Conservation (phyloP, 2,797 vertebrate species). For the Choloepus didactylus region DNA sequence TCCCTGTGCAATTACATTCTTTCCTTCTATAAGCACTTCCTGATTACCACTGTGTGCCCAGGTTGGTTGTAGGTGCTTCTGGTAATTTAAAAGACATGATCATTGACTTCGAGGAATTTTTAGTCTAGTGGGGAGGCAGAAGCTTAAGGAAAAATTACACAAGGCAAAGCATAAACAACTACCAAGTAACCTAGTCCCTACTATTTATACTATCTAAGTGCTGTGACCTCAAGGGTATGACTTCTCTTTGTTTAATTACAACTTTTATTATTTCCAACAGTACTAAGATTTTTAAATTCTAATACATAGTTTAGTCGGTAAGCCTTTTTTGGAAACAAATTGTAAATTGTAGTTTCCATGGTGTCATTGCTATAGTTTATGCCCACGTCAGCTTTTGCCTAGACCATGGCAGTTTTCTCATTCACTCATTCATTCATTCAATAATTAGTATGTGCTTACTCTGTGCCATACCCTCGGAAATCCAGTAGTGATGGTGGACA, state of each 20-base stretch:
- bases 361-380: not conserved
- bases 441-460: not conserved
- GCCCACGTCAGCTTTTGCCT: not conserved
- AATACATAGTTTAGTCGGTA: not conserved
- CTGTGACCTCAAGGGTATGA: not conserved
- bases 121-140: not conserved
- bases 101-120: not conserved
- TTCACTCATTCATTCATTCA: not conserved
- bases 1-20: not conserved
- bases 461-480: not conserved
- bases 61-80: constrained; percentile 41
- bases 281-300: constrained; percentile 7
- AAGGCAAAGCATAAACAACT: constrained; percentile 1
- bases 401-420: not conserved
- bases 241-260: constrained; percentile 10
- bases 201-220: not conserved
- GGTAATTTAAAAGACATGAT: constrained; percentile 36
- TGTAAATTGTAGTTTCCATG: not conserved
- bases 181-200: constrained; percentile 18
- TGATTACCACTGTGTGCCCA: constrained; percentile 13
- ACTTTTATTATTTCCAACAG: not conserved
- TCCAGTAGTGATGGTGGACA: not conserved
- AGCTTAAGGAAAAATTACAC: constrained; percentile 34
- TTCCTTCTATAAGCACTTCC: constrained; percentile 28
- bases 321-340: not conserved